Conservation (phyloP, 2,797 vertebrate genomes). For the Pachyuromys duprasi region DNA sequence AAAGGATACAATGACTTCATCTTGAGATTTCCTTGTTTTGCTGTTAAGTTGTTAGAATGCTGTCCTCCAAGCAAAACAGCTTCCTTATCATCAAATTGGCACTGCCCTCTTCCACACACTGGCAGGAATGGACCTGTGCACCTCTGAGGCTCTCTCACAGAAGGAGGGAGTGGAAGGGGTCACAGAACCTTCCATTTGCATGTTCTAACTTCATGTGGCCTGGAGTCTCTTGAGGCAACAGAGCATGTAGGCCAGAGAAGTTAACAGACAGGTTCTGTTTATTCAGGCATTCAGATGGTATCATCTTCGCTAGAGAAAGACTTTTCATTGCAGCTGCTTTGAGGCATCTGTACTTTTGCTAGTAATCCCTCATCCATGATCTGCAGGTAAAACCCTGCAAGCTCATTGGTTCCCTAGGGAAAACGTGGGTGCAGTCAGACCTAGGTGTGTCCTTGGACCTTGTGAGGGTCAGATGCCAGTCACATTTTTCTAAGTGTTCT, state of each 20-base stretch:
- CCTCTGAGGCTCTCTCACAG: neutral
- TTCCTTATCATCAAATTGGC: neutral
- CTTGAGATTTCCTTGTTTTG: neutral
- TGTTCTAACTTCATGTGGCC: neutral
- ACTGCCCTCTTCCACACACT: neutral
- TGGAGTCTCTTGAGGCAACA: neutral
- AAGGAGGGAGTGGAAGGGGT: neutral
- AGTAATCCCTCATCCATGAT: neutral
- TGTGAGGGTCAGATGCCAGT: neutral
- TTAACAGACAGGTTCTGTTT: neutral
- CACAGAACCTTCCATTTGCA: neutral
- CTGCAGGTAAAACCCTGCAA: neutral
- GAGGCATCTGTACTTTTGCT: neutral
- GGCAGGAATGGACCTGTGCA: neutral
- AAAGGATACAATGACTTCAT: neutral
- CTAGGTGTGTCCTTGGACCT: neutral
- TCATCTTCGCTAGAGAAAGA: too few species aligned
- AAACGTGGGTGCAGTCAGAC: neutral
- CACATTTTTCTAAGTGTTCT: neutral
- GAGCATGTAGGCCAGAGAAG: neutral
- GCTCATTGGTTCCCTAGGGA: too few species aligned
- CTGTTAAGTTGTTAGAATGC: neutral
- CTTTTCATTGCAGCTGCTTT: neutral
- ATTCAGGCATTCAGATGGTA: neutral
- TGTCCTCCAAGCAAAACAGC: neutral